Conservation (phyloP, 1,140 invertebrate species). For the Atta colombica region DNA sequence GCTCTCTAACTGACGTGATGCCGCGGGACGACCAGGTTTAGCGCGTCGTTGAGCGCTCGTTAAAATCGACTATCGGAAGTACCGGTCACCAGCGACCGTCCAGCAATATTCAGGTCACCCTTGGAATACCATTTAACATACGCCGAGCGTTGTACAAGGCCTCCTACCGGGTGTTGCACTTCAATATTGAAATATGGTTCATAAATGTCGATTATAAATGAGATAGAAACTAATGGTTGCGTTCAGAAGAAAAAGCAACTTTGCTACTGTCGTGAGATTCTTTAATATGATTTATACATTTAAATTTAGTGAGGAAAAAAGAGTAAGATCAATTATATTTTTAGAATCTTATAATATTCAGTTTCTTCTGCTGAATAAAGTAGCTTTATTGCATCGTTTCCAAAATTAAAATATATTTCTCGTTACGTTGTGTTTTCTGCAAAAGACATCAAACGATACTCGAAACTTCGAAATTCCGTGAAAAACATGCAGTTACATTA, state of each 20-base stretch:
- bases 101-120: background rate
- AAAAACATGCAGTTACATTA: background rate
- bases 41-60: constrained; percentile 29
- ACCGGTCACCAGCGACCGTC: background rate
- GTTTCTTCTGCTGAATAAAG: too few relatives aligned
- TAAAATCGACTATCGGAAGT: constrained; percentile 31
- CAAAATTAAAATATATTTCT: background rate
- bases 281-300: too few relatives aligned
- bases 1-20: constrained; percentile 55
- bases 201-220: background rate
- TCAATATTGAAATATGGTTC: background rate
- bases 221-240: background rate
- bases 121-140: constrained; percentile 20
- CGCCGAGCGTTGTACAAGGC: background rate
- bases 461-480: background rate
- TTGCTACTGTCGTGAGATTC: too few relatives aligned
- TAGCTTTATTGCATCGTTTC: background rate
- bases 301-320: too few relatives aligned
- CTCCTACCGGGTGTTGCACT: background rate
- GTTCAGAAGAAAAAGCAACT: too few relatives aligned
- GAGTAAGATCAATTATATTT: too few relatives aligned
- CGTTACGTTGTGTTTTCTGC: background rate
- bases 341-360: too few relatives aligned
- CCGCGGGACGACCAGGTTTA: constrained; percentile 53
- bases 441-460: background rate